phyloP scores from a whole-genome alignment of 2,797 vertebrate genomes.

The Rhadinocentrus ornatus region DNA sequence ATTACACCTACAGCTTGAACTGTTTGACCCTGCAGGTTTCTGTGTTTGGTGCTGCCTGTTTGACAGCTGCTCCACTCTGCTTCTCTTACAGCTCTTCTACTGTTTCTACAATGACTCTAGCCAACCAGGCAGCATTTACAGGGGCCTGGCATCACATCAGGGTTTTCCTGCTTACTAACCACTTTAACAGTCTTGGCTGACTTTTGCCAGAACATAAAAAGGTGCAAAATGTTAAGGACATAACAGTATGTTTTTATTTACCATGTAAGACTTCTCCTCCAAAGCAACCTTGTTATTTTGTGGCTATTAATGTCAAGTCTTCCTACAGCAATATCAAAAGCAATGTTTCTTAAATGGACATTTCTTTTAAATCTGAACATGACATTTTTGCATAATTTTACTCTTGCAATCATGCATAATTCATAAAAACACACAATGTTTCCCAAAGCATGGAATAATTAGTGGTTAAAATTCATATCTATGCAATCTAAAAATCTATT shows the following conservation, averaged over 20 bases:
- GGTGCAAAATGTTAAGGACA: background rate
- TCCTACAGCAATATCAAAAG: too few relatives aligned
- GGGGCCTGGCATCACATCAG: conserved; percentile 27
- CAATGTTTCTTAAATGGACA: too few relatives aligned
- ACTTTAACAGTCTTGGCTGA: conserved; percentile 14
- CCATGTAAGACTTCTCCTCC: too few relatives aligned
- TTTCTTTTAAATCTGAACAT: background rate
- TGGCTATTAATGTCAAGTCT: too few relatives aligned
- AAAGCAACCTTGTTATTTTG: too few relatives aligned
- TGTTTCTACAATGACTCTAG: conserved; percentile 4
- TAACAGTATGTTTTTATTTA: too few relatives aligned
- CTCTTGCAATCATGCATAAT: background rate
- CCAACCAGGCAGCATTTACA: conserved; percentile 41
- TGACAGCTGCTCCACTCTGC: conserved; percentile 16
- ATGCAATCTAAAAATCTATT: background rate
- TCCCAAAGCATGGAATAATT: background rate
- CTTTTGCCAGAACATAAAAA: conserved; percentile 2
- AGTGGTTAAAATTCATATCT: background rate
- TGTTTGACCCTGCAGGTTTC: conserved; percentile 28
- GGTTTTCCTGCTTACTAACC: conserved; percentile 23
- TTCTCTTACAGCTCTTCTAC: conserved; percentile 2
- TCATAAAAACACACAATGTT: background rate
- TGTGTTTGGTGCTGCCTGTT: conserved; percentile 21
- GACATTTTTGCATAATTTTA: background rate
- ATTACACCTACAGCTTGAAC: conserved; percentile 15